Base-by-base conservation (phyloP, 2,797 vertebrate genomes). In the Graptemys geographica region DNA sequence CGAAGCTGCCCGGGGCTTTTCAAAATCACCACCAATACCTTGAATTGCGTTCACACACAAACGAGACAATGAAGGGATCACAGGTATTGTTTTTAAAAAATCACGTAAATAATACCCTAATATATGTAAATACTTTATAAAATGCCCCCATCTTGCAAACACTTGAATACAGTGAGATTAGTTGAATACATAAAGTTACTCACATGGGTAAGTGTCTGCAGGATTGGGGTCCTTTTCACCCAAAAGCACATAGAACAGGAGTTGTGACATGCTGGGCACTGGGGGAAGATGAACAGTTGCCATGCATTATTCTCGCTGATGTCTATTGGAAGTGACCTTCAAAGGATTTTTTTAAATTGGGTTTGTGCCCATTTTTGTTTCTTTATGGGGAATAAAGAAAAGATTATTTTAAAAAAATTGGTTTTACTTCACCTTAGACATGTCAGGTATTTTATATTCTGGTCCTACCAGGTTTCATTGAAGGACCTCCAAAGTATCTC, bases 291-390 rank as follows among this genome's bases (percentile, higher is more conserved):
- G 55, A 41, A 87, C 86, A 86, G 79, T 87, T 93, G 79, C 93
- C 59, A 83, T 90, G 1, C 59, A 8, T 55, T 79, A 81, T 69
- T 0, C 76, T 87, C 92, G 62, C 78, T 92, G 90, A 91, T 95
- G 92, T 84, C 93, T 95, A 90, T 90, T 89, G 69, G 88, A 94
- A 88, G 90, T 91, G 88, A 95, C 91, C 90, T 94, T 94, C 91
- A 94, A 94, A 95, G 81, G 90, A 90, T 84, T 81, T 89, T 96
- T 93, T 92, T 94, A 72, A 94, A 91, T 92, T 93, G 93, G 94
- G 62, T 87, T 93, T 88, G 83, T 95, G 89, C 90, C 86, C 79
- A 12, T 81, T 95, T 96, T 89, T 94, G 91, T 44, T 74, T 44
- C 19, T 74, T 74, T 76, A 41, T 41, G 41, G 47, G 41, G 12